Conservation (phyloP, 2,113 vertebrate genomes). For the Harpagus bidentatus region DNA sequence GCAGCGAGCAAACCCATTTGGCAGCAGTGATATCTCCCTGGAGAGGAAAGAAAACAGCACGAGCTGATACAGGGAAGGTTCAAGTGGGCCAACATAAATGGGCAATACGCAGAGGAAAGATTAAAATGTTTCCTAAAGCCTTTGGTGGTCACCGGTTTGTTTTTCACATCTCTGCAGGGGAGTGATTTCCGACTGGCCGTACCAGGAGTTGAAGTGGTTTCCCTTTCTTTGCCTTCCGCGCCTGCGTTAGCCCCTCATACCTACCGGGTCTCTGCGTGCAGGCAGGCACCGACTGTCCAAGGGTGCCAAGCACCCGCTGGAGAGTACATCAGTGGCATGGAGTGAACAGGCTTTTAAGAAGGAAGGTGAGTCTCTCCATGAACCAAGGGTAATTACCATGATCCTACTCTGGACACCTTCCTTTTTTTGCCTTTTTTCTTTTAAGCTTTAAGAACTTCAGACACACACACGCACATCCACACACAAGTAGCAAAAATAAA, state of each 20-base stretch:
- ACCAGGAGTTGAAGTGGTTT: neutral
- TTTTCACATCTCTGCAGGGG: conserved; percentile 60
- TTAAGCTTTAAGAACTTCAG: neutral
- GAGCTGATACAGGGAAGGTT: neutral
- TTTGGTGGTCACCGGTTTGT: neutral
- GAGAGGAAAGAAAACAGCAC: neutral
- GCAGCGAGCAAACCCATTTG: neutral
- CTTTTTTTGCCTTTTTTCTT: neutral
- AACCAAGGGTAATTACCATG: neutral
- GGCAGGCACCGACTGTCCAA: neutral
- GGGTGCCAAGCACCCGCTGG: neutral
- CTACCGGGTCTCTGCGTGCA: neutral
- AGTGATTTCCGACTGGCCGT: neutral
- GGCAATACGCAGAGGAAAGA: neutral
- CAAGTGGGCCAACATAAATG: too few relatives aligned
- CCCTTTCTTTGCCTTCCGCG: neutral
- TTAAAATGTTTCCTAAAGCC: neutral
- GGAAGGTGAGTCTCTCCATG: neutral
- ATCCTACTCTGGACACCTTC: neutral
- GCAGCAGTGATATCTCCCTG: neutral
- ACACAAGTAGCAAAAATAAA: conserved; percentile 53
- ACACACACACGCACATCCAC: neutral
- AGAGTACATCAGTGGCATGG: neutral
- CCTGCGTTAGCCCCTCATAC: neutral
- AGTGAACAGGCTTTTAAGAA: neutral